These are phyloP conservation scores for Thalassarche chlororhynchos DNA, from an alignment of 2,113 vertebrate species.

Conservation along the genomic window DNA sequence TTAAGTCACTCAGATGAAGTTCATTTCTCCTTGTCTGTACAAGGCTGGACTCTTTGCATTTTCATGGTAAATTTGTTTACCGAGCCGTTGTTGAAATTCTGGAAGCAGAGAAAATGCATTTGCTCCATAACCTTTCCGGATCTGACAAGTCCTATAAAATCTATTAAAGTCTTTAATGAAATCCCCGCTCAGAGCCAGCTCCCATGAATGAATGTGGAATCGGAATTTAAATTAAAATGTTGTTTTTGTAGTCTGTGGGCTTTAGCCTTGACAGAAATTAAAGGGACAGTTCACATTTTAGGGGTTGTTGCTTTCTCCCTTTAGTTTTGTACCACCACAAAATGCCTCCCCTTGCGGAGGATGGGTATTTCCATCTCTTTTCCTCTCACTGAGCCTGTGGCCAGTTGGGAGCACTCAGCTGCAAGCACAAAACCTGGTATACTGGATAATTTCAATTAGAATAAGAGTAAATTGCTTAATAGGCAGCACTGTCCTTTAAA, in stretches of 20 bases:
- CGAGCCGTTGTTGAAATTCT: conserved; percentile 67
- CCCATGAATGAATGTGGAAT: conserved; percentile 72
- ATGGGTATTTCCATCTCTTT: not conserved
- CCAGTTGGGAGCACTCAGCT: not conserved
- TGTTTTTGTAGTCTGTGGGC: conserved; percentile 64
- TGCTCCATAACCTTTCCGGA: conserved; percentile 74
- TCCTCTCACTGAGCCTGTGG: not conserved
- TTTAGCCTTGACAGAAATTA: conserved; percentile 59
- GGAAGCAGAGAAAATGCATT: conserved; percentile 77
- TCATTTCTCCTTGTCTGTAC: conserved; percentile 41
- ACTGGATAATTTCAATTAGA: conserved; percentile 18
- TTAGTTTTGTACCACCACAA: not conserved
- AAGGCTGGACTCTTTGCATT: conserved; percentile 54
- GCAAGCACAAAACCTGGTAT: not conserved
- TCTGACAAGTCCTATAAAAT: conserved; percentile 77
- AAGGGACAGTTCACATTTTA: conserved; percentile 35
- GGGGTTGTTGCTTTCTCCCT: not conserved
- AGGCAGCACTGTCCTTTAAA: not conserved
- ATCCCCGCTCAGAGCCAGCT: conserved; percentile 66
- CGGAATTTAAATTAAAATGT: conserved; percentile 77
- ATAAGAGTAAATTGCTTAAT: conserved; percentile 21
- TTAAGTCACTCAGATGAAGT: conserved; percentile 36
- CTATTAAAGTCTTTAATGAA: conserved; percentile 81
- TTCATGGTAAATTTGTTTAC: conserved; percentile 73
- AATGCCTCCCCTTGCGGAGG: not conserved